Base-by-base conservation (phyloP, 1,140 invertebrate species). In the Papilio polyxenes region DNA sequence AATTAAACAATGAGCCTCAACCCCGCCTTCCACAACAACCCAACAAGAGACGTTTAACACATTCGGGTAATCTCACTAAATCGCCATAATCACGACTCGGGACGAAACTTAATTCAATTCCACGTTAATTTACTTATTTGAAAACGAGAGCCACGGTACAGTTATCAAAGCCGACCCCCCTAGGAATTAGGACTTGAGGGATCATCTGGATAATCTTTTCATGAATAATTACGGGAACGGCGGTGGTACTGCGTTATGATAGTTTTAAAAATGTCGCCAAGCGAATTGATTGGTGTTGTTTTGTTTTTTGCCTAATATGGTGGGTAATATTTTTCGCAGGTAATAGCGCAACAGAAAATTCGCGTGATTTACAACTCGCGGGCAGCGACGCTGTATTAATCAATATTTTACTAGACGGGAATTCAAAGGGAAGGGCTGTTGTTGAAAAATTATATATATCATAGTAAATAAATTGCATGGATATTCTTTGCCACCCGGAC, bases 21-120 rank as follows among this genome's bases (percentile, higher is more conserved):
- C 88, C 87, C 81, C 85, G 85, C 90, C 89, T 88, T 87, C 87
- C 87, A 88, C 91, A 89, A 91, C 88, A 90, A 87, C 87, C 88
- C 89, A 87, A 89, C 89, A 87, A 84, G 88, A 86, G 85, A 90
- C 89, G 87, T 90, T 92, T 90, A 91, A 92, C 92, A 92, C 89
- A 92, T 91, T 89, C 87, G 87, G 89, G 89, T 93, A 93, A 93
- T 92, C 91, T 91, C 86, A 89, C 87, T 90, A 87, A 92, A 90
- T 90, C 89, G 88, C 88, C 85, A 88, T 91, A 92, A 91, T 91
- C 91, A 91, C 86, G 82, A 87, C 87, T 90, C 80, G 89, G 89
- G 89, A 89, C 89, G 87, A 84, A 90, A 91, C 88, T 89, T 90
- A 92, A 92, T 93, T 93, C 87, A 90, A 92, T 92, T 91, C 87